A percentile compares a stretch with the other conserved stretches of the same genome.
These are phyloP conservation scores for Drosophila kohkoa DNA, from an alignment of 1,140 invertebrate genomes.

Conservation along the genomic window DNA sequence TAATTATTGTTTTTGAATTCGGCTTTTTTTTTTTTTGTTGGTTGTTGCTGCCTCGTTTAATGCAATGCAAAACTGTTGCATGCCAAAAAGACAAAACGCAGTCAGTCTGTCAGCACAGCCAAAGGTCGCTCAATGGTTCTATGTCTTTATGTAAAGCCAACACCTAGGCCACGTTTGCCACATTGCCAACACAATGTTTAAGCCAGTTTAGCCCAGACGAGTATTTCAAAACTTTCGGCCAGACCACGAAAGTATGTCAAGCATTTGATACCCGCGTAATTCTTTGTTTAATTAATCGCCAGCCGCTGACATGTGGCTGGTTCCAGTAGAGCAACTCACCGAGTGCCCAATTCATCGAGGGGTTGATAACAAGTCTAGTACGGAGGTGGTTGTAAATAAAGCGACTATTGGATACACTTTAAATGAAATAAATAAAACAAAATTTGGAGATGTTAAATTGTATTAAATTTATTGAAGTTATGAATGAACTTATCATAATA, in stretches of 20 bases:
- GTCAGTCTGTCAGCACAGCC: conserved; percentile 17
- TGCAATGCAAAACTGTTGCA: conserved; percentile 81
- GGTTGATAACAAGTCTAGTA: conserved; percentile 65
- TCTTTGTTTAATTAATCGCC: conserved; percentile 79
- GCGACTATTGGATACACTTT: conserved; percentile 16
- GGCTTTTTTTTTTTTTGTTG: conserved; percentile 11
- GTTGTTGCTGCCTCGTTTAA: conserved; percentile 34
- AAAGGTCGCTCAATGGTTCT: conserved; percentile 55
- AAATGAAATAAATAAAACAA: too few species aligned
- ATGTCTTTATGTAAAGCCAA: conserved; percentile 43
- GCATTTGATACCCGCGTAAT: conserved; percentile 79
- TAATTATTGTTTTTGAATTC: conserved; percentile 81
- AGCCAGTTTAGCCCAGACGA: neutral
- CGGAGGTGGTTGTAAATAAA: neutral
- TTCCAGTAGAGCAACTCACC: conserved; percentile 55
- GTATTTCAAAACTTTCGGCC: conserved; percentile 41
- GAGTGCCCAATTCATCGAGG: conserved; percentile 44
- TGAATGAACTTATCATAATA: too few species aligned
- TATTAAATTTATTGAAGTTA: too few species aligned
- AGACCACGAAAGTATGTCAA: conserved; percentile 75
- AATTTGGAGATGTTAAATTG: too few species aligned
- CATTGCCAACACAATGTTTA: conserved; percentile 48
- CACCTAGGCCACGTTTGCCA: conserved; percentile 52
- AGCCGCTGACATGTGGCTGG: conserved; percentile 74
- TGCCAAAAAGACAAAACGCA: conserved; percentile 46